Evolutionary conservation across 1,140 invertebrate genomes (phyloP).

Genomic region (Diachasmimorpha longicaudata): DNA sequence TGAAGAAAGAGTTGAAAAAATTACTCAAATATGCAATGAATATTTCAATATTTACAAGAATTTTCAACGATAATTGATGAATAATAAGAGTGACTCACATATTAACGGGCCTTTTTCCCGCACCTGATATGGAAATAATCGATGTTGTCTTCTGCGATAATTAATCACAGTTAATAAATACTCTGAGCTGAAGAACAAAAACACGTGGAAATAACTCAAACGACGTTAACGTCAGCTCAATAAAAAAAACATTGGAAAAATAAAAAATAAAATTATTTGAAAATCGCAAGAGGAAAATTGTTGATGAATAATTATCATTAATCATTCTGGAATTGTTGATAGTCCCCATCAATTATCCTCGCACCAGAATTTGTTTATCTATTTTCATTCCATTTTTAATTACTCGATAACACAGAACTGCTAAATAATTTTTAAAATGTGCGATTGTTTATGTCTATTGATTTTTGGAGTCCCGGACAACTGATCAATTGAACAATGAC

Average conservation of each 20-base stretch:
- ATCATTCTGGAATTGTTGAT: too few species aligned
- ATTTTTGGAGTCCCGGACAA: not conserved
- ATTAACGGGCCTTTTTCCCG: not conserved
- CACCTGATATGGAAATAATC: not conserved
- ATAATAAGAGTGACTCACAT: not conserved
- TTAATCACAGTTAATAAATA: not conserved
- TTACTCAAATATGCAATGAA: not conserved
- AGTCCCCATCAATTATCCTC: not conserved
- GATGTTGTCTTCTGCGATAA: not conserved
- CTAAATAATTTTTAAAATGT: too few species aligned
- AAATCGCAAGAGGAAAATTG: too few species aligned
- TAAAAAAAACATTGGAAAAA: not conserved
- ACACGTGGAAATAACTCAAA: not conserved
- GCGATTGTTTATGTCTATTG: not conserved
- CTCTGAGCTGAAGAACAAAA: not conserved
- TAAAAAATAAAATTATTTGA: too few species aligned
- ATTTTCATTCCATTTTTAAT: too few species aligned
- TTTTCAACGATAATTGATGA: not conserved
- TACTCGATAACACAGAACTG: too few species aligned
- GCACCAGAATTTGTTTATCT: not conserved
- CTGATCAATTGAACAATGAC: not conserved
- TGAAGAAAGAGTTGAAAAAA: not conserved
- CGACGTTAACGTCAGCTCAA: not conserved
- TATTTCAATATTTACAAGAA: constrained; percentile 2
- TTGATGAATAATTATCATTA: too few species aligned